These are phyloP conservation scores for Leucopsar rothschildi DNA, from an alignment of 2,113 vertebrate species.

Conservation along the genomic window DNA sequence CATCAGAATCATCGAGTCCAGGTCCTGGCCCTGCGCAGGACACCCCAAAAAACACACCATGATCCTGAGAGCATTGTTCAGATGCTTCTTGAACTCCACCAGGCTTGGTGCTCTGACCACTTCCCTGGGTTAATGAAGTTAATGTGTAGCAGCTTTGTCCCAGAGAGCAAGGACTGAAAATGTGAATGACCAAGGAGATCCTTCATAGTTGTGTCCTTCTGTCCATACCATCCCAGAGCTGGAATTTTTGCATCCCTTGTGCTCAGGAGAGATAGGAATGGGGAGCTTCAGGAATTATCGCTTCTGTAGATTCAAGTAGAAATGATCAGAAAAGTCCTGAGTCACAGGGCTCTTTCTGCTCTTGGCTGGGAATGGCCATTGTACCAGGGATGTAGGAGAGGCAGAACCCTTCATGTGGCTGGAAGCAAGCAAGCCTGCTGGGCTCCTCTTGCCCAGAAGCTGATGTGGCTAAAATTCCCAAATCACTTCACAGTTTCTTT, in stretches of 20 bases:
- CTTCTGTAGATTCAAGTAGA: neutral
- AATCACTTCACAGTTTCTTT: neutral
- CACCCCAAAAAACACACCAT: neutral
- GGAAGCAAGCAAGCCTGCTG: neutral
- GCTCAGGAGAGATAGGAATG: neutral
- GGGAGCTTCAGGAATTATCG: neutral
- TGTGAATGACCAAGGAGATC: neutral
- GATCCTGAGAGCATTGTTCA: neutral
- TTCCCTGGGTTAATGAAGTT: neutral
- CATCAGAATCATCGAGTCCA: neutral
- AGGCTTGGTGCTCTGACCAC: neutral
- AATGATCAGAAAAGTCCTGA: neutral
- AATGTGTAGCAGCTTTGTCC: no score
- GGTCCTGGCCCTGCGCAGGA: no score
- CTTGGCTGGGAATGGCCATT: neutral
- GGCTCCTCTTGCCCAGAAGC: neutral
- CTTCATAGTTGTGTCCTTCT: neutral
- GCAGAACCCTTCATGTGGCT: neutral
- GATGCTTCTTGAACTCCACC: neutral
- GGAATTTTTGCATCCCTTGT: neutral
- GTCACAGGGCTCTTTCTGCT: neutral
- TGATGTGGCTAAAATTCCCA: neutral
- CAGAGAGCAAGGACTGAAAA: neutral
- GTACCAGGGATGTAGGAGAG: no score
- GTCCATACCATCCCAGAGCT: fast-evolving